Evolutionary conservation across 2,797 vertebrate genomes (phyloP).

Genomic region (Esox masquinongy): DNA sequence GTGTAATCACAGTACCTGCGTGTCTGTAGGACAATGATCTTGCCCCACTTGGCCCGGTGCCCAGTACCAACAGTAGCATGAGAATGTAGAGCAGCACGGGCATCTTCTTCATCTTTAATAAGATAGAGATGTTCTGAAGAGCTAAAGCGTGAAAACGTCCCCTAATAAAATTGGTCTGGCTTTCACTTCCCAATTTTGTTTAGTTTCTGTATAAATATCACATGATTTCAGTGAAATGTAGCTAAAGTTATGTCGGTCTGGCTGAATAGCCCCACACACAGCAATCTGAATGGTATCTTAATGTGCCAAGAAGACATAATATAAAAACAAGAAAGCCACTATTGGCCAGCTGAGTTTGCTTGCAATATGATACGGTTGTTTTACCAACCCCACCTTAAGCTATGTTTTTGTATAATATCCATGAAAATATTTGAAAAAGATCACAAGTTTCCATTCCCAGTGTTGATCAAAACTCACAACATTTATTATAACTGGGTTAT

Average conservation of each 20-base stretch:
- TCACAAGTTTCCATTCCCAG: no score
- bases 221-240: not conserved
- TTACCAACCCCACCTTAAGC: no score
- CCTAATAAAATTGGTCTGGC: not conserved
- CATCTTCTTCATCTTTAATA: not conserved
- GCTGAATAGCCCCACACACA: no score
- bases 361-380: not conserved
- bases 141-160: not conserved
- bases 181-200: not conserved
- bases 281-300: no score
- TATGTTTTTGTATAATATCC: no score
- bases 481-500: no score
- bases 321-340: no score
- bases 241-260: no score
- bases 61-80: not conserved
- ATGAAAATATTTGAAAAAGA: no score
- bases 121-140: not conserved
- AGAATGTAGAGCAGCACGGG: not conserved
- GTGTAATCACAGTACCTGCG: not conserved
- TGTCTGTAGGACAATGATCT: not conserved
- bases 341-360: not conserved
- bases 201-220: not conserved
- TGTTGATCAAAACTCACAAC: no score
- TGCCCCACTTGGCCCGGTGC: not conserved
- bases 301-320: no score